A percentile compares a stretch with the other conserved stretches of the same genome.
These are phyloP conservation scores for Girardinichthys multiradiatus DNA, from an alignment of 2,113 vertebrate genomes.

Conservation along the genomic window DNA sequence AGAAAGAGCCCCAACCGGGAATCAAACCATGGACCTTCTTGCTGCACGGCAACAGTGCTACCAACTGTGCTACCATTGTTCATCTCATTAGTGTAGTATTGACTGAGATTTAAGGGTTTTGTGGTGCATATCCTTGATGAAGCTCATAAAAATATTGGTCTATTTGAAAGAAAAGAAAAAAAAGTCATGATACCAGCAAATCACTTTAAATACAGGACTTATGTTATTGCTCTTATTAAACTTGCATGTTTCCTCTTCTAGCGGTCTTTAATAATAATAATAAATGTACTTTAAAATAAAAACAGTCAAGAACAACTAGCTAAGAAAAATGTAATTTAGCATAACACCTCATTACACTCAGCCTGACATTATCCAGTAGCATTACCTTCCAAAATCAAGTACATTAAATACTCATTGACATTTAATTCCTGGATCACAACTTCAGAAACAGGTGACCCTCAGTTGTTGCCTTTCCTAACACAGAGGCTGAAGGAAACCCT, in stretches of 20 bases:
- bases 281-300: slow-evolving; percentile 16
- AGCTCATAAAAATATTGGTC: slow-evolving; percentile 35
- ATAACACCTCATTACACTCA: slow-evolving; percentile 38
- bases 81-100: slow-evolving; percentile 53
- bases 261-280: not conserved
- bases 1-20: no score
- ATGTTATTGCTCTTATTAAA: slow-evolving; percentile 14
- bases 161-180: slow-evolving; percentile 58
- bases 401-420: slow-evolving; percentile 61
- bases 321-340: slow-evolving; percentile 45
- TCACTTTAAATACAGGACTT: slow-evolving; percentile 9
- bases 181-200: slow-evolving; percentile 45
- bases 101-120: slow-evolving; percentile 42
- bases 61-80: no score
- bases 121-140: slow-evolving; percentile 42
- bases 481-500: not conserved
- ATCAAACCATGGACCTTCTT: no score
- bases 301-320: slow-evolving; percentile 26
- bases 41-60: no score
- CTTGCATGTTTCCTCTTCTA: not conserved
- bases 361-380: slow-evolving; percentile 42
- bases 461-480: slow-evolving; percentile 1
- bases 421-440: slow-evolving; percentile 51
- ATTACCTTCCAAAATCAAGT: slow-evolving; percentile 27
- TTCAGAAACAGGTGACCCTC: slow-evolving; percentile 22